Evolutionary conservation across 92 coral and sea anemone genomes (phyloP).

Genomic region (Phymanthus crucifer): DNA sequence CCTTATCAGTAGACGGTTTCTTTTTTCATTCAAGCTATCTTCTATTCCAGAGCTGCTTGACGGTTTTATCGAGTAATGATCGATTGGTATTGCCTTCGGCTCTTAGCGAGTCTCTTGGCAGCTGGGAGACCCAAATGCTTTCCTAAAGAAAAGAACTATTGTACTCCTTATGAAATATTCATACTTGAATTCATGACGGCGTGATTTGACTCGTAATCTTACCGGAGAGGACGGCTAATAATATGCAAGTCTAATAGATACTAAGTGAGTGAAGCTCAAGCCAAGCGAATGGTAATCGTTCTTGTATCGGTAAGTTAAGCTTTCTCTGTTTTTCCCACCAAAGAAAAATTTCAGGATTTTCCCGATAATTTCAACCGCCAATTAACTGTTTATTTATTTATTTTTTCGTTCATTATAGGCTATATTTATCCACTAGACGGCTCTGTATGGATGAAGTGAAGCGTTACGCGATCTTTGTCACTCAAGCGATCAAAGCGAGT

Average conservation of each 20-base stretch:
- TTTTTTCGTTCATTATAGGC: not conserved
- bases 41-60: not conserved
- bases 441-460: constrained; percentile 27
- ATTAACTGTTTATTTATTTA: not conserved
- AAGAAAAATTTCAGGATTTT: not conserved
- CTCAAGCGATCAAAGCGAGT: constrained; percentile 19
- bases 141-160: constrained; percentile 9
- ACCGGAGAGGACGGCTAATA: constrained; percentile 6
- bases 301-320: not conserved
- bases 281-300: not conserved
- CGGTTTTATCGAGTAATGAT: not conserved
- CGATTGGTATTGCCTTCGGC: constrained; percentile 4
- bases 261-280: not conserved
- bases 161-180: constrained; percentile 35
- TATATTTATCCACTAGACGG: not conserved
- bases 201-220: constrained; percentile 9
- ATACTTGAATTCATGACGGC: constrained; percentile 11
- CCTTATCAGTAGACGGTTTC: too few relatives aligned
- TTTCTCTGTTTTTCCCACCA: not conserved
- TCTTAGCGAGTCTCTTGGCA: not conserved
- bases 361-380: not conserved
- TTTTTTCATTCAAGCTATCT: not conserved
- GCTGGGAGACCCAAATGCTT: not conserved
- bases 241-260: not conserved
- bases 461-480: constrained; percentile 32